These are phyloP conservation scores for Vulpes vulpes DNA, from an alignment of 2,113 vertebrate genomes.

Conservation along the genomic window DNA sequence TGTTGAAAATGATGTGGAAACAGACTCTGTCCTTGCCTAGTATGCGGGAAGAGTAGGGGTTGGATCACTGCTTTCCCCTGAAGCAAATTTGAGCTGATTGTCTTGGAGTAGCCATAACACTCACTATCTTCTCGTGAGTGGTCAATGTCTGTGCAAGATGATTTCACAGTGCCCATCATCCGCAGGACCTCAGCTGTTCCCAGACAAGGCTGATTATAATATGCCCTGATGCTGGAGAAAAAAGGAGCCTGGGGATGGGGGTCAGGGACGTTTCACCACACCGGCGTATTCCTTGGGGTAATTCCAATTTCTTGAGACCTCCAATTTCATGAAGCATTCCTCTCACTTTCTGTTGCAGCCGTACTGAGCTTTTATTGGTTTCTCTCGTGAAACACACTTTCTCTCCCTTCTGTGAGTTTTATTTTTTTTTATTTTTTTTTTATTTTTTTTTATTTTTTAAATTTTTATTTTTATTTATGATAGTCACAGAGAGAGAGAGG, in stretches of 20 bases:
- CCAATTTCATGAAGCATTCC: background rate
- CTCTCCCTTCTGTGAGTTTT: background rate
- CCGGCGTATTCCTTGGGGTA: background rate
- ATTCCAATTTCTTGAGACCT: background rate
- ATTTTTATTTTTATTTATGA: too few species aligned
- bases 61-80: background rate
- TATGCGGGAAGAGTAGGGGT: background rate
- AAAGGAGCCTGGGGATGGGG: background rate
- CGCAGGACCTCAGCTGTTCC: constrained; percentile 5
- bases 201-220: background rate
- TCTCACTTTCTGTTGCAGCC: background rate
- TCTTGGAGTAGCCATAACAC: background rate
- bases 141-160: background rate
- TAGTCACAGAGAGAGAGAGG: too few species aligned
- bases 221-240: background rate
- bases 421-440: too few species aligned
- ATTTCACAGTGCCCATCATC: background rate
- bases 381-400: background rate
- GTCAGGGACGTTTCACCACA: background rate
- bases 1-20: background rate
- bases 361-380: background rate
- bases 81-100: constrained; percentile 8
- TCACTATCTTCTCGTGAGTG: background rate
- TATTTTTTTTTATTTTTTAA: too few species aligned
- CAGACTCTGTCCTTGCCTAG: background rate